A percentile compares a stretch with the other conserved stretches of the same genome.
Evolutionary conservation across 2,888 invertebrate genomes (phyloP).

Genomic region (Pardosa pseudoannulata): DNA sequence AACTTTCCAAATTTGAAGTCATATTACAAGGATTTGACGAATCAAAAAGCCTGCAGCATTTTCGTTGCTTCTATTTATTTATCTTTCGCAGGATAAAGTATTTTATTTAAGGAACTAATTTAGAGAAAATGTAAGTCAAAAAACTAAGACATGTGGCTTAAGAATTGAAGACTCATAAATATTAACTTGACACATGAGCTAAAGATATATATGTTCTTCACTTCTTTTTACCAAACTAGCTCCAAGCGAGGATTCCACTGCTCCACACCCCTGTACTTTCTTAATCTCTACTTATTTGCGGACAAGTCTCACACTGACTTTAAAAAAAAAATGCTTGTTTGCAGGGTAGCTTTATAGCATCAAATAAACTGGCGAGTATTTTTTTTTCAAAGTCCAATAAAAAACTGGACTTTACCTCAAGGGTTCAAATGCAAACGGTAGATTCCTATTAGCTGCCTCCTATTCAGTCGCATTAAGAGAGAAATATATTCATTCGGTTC

Average conservation of each 20-base stretch:
- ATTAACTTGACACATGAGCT: not conserved
- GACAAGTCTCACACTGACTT: not conserved
- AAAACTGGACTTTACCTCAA: conserved; percentile 5
- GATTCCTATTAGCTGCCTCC: conserved; percentile 52
- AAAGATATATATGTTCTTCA: not conserved
- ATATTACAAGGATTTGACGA: too few relatives aligned
- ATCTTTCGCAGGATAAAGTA: too few relatives aligned
- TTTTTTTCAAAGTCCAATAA: not conserved
- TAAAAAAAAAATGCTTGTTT: not conserved
- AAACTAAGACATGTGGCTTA: too few relatives aligned
- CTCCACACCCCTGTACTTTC: too few relatives aligned
- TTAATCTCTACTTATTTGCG: not conserved
- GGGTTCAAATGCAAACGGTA: conserved; percentile 36
- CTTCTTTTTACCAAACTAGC: not conserved
- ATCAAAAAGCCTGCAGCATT: too few relatives aligned
- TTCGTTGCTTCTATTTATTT: too few relatives aligned
- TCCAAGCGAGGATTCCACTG: not conserved
- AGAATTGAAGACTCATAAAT: not conserved
- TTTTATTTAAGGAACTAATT: too few relatives aligned
- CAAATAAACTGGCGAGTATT: not conserved
- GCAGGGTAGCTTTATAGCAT: not conserved
- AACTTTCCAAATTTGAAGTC: too few relatives aligned
- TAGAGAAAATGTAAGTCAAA: too few relatives aligned
- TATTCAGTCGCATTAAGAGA: conserved; percentile 60
- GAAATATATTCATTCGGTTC: conserved; percentile 48